phyloP scores from a whole-genome alignment of 2,888 invertebrate genomes.

The Empis livida region DNA sequence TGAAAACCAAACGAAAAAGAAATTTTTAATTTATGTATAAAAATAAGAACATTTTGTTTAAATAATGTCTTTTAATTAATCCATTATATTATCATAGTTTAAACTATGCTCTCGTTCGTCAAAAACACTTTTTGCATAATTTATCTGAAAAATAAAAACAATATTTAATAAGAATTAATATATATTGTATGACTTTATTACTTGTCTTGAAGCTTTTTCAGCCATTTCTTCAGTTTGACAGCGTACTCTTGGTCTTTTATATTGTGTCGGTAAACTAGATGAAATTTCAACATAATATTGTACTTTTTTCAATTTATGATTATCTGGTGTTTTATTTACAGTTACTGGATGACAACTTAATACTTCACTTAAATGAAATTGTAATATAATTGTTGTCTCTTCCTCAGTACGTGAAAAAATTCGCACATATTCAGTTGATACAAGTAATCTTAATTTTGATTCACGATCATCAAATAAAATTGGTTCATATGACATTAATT shows the following conservation, averaged over 20 bases:
- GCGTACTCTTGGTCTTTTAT: constrained; percentile 56
- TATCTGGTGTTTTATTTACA: constrained; percentile 19
- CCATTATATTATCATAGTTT: constrained; percentile 7
- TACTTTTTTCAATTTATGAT: constrained; percentile 16
- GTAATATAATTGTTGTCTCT: constrained; percentile 29
- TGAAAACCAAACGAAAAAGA: too few species aligned
- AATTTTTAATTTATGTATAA: too few species aligned
- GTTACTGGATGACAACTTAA: constrained; percentile 32
- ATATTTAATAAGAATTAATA: background rate
- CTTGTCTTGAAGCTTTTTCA: constrained; percentile 32
- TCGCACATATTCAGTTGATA: constrained; percentile 33
- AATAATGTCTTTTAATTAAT: background rate
- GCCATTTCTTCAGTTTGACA: constrained; percentile 59
- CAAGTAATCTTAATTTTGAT: constrained; percentile 27
- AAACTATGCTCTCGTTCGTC: constrained; percentile 69
- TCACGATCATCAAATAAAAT: constrained; percentile 67
- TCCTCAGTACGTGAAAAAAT: constrained; percentile 32
- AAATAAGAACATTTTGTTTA: too few species aligned
- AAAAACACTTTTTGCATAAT: constrained; percentile 75
- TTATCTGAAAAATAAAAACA: constrained; percentile 62
- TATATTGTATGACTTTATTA: constrained; percentile 10
- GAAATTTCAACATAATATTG: constrained; percentile 34
- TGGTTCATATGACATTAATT: constrained; percentile 72
- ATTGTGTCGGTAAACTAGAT: constrained; percentile 30
- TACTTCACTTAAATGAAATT: constrained; percentile 32